Percentiles rank a stretch among this genome's conserved stretches.
phyloP scores from a whole-genome alignment of 2,797 vertebrate genomes.

The Rhadinocentrus ornatus region DNA sequence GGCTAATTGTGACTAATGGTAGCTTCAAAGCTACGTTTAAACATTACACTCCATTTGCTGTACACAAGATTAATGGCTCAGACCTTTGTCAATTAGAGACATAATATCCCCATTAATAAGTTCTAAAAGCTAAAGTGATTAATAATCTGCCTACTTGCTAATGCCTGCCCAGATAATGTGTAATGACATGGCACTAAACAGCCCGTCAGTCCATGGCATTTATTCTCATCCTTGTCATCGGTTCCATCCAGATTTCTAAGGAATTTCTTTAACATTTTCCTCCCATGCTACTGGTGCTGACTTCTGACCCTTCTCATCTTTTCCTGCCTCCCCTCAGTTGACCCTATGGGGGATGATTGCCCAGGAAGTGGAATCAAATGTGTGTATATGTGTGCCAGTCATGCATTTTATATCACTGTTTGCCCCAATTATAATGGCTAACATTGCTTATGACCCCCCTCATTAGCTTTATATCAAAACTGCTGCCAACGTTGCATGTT shows the following conservation, averaged over 20 bases:
- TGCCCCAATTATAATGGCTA: slow-evolving; percentile 61
- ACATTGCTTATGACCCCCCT: slow-evolving; percentile 63
- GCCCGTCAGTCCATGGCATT: slow-evolving; percentile 39
- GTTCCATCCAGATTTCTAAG: slow-evolving; percentile 54
- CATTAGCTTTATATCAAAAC: slow-evolving; percentile 49
- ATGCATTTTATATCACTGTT: slow-evolving; percentile 63
- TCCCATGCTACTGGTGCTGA: slow-evolving; percentile 70
- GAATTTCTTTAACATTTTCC: slow-evolving; percentile 70
- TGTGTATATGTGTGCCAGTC: slow-evolving; percentile 90
- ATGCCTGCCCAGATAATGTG: slow-evolving; percentile 46
- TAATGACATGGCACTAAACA: slow-evolving; percentile 48
- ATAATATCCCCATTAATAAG: slow-evolving; percentile 55
- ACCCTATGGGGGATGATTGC: slow-evolving; percentile 96
- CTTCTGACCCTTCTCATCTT: slow-evolving; percentile 91
- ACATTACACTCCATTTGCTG: slow-evolving; percentile 23
- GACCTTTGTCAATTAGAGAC: slow-evolving; percentile 46
- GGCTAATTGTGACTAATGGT: slow-evolving; percentile 14
- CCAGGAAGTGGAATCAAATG: slow-evolving; percentile 99
- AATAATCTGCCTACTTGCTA: slow-evolving; percentile 45
- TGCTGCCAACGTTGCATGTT: slow-evolving; percentile 88
- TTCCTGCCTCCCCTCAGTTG: slow-evolving; percentile 93
- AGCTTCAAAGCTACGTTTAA: slow-evolving; percentile 31
- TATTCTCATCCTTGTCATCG: slow-evolving; percentile 44
- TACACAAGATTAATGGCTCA: slow-evolving; percentile 39
- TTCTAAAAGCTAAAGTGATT: slow-evolving; percentile 49